Evolutionary conservation across 2,797 vertebrate genomes (phyloP).

Genomic region (Crax fasciolata): DNA sequence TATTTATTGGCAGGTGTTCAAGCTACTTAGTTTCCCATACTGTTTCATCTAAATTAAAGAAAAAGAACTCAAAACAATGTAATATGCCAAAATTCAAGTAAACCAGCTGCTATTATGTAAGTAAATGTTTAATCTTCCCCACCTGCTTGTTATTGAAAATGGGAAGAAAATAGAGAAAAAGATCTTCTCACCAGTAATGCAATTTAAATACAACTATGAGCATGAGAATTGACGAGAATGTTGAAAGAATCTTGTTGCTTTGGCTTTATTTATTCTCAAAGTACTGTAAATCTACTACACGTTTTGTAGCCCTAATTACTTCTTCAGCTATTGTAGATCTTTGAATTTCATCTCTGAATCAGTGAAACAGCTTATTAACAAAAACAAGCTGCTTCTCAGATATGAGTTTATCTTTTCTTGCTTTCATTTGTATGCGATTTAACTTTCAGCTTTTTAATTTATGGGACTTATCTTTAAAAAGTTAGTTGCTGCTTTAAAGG

Average conservation of each 20-base stretch:
- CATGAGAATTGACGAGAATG: background rate
- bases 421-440: background rate
- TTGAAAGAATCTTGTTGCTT: background rate
- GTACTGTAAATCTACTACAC: background rate
- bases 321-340: background rate
- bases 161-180: background rate
- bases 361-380: background rate
- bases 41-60: conserved; percentile 32
- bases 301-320: background rate
- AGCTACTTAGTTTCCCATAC: conserved; percentile 26
- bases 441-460: background rate
- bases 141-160: conserved; percentile 41
- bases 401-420: rapidly evolving
- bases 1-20: conserved; percentile 19
- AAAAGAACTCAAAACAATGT: conserved; percentile 28
- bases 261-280: background rate
- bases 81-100: conserved; percentile 38
- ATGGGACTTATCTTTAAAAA: background rate
- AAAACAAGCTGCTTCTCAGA: background rate
- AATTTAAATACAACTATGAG: background rate
- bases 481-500: background rate
- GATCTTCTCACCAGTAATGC: background rate
- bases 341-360: background rate
- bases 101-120: conserved; percentile 31
- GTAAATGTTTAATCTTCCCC: conserved; percentile 35